Base-by-base conservation (phyloP, 2,113 vertebrate genomes). In the Lepisosteus osseus region DNA sequence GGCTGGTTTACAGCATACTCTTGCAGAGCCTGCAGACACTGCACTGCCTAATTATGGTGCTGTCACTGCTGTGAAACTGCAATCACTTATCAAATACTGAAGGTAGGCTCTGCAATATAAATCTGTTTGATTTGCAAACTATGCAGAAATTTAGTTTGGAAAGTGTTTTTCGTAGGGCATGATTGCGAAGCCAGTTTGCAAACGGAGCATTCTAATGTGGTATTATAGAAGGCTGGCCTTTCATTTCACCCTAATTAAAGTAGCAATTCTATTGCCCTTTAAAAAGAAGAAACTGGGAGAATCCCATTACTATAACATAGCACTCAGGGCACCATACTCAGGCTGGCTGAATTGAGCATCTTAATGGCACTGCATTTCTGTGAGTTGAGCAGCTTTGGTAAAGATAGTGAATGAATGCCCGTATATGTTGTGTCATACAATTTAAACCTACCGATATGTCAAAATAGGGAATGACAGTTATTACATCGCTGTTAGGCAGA, bases 261-360 rank as follows among this genome's bases (percentile, higher is more conserved):
- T 59, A 54, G 43, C 63, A 61, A 63, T 74, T 61, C 63, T 43
- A 14, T 61, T 73, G 74, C 62, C 68, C 71, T 76, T 78, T 73
- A 73, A 63, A 75, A 44, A 61, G 14, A 14, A 12, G 11, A 51
- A 67, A 29, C 14, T 56, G 66, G 63, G 41, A 67, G 29, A 13
- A 4, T 9, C 14, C 55, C 57, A 59, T 59, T 59, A 59, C 11
- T 5, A 59, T n/a, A n/a, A 59, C 12, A 15, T 15, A 11, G 57
- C n/a, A 6, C 57, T 59, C 1, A 59, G 12, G 12, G 57, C 5
- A 5, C 47, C 5, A 9, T 51, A 9, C 47, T 51, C 5, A 1
- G 29, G 29, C 29, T 29, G 29, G 29, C 29, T 29, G 29, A 29
- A 29, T 29, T 29, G 29, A 29, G 29, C 29, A 29, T 1, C 47